Percentiles rank a stretch among this genome's conserved stretches.
Evolutionary conservation across 2,888 invertebrate species (phyloP).

Genomic region (Hydraecia micacea): DNA sequence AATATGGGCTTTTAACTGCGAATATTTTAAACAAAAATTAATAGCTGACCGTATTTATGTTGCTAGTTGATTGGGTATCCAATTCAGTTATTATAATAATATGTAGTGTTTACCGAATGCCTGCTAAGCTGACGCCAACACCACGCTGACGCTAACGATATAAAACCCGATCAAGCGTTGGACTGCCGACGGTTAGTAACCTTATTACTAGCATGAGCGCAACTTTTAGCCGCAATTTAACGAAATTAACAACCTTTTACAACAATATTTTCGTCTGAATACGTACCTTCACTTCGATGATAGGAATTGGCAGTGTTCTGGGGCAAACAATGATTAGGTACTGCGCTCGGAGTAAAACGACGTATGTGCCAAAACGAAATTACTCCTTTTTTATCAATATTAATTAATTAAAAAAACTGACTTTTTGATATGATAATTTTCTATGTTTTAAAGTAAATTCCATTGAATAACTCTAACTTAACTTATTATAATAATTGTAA

Average conservation of each 20-base stretch:
- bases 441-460: no score
- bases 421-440: no score
- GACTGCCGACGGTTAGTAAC: background rate
- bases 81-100: background rate
- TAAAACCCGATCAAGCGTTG: slow-evolving; percentile 19
- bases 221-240: slow-evolving; percentile 1
- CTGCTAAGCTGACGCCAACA: background rate
- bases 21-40: background rate
- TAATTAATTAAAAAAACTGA: no score
- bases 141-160: background rate
- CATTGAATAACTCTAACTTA: no score
- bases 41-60: background rate
- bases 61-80: background rate
- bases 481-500: no score
- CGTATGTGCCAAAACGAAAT: no score
- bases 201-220: slow-evolving; percentile 3
- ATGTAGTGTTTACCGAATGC: background rate
- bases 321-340: background rate
- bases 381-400: no score
- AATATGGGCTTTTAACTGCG: no score
- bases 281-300: background rate
- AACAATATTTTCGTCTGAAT: background rate
- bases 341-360: no score
- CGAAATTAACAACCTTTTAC: background rate
- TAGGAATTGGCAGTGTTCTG: background rate